Evolutionary conservation across 1,140 invertebrate genomes (phyloP), one percentile per base, ranked within the genome.

Genomic region (Hesperophylax magnus): DNA sequence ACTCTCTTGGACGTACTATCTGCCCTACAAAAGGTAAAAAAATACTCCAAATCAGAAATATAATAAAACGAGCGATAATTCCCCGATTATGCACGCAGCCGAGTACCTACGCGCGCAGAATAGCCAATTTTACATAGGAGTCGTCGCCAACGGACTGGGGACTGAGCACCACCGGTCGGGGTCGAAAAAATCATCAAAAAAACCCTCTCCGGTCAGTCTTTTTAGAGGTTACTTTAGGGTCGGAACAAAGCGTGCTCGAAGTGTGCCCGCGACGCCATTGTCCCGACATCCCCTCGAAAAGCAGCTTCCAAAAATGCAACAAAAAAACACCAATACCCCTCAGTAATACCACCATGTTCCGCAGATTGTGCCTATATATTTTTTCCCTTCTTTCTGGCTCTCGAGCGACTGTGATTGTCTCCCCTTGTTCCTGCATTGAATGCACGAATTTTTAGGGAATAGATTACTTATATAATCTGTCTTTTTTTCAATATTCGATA

Each of bases 141-240:
- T 76, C 72, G 31, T 58, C 72, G 20, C 27, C n/a, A 24, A 9
- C 58, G 27, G 22, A 54, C 58, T 27, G 17, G n/a, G 52, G 24
- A 65, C 15, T 18, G 27, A 65, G 34, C 20, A 39, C 56, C 56
- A 17, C 22, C 34, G 27, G 65, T 18, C 22, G 47, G 63, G 71
- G 58, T 31, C n/a, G 58, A 80, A 80, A 80, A 80, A 81, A 76
- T 63, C 17, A 72, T 6, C 20, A 78, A 78, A 78, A 78, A 78
- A 74, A 77, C 52, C 17, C 24, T n/a, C 22, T 52, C 20, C 58
- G 58, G 75, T 67, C 79, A 65, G 76, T 75, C 77, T 81, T 84
- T 84, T 81, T 84, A 81, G 82, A 80, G 82, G 82, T 81, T 84
- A 81, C 80, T 84, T 84, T 84, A 77, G 80, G 82, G 82, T 84